These are phyloP conservation scores for Dryoscopus gambensis DNA, from an alignment of 2,113 vertebrate genomes.

Conservation along the genomic window DNA sequence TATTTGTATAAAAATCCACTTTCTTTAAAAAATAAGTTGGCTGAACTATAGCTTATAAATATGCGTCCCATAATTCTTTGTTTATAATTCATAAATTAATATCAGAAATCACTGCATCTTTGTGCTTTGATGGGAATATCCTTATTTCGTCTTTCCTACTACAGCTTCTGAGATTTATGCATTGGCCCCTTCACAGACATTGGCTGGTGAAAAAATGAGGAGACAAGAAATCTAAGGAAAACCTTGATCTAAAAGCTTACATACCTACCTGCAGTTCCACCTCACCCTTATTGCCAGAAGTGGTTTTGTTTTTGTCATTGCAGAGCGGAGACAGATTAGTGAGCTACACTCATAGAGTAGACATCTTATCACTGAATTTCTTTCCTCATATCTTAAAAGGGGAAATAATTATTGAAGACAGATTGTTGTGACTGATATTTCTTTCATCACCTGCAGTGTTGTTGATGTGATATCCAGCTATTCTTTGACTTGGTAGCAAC, in stretches of 20 bases:
- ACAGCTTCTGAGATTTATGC: background rate
- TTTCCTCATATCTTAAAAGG: background rate
- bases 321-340: background rate
- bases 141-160: background rate
- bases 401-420: background rate
- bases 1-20: background rate
- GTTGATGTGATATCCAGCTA: background rate
- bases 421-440: background rate
- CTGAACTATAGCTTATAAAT: background rate
- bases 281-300: background rate
- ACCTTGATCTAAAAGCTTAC: background rate
- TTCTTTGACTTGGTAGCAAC: background rate
- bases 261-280: background rate
- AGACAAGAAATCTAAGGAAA: background rate
- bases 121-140: background rate
- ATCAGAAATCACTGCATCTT: background rate
- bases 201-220: background rate
- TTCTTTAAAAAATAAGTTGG: background rate
- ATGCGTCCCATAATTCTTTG: background rate
- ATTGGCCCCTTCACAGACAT: background rate
- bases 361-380: background rate
- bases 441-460: background rate
- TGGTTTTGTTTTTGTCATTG: background rate
- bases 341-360: background rate
- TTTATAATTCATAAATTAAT: background rate